These are phyloP conservation scores for Callithrix jacchus DNA, from an alignment of 2,113 vertebrate species.

Conservation along the genomic window DNA sequence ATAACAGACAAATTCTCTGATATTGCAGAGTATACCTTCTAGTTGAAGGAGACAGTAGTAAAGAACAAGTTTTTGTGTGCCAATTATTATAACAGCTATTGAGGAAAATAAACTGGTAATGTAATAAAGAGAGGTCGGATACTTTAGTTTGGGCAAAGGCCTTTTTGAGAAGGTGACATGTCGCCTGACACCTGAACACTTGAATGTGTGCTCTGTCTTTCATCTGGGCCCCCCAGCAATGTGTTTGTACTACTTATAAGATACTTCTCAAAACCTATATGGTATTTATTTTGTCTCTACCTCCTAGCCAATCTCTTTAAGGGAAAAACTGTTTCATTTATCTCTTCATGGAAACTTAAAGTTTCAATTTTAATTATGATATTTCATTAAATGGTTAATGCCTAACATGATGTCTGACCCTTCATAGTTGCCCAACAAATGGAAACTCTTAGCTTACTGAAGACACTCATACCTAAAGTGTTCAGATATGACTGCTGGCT, in stretches of 20 bases:
- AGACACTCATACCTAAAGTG: neutral
- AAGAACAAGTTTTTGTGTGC: neutral
- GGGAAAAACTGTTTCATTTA: neutral
- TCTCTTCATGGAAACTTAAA: neutral
- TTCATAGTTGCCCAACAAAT: neutral
- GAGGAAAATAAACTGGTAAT: neutral
- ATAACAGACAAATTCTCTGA: neutral
- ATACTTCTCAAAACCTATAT: neutral
- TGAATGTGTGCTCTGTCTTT: neutral
- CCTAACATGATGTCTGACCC: neutral
- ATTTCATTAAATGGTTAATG: neutral
- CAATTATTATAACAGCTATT: neutral
- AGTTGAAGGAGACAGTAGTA: neutral
- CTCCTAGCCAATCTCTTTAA: neutral
- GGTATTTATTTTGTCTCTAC: neutral
- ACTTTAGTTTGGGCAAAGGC: neutral
- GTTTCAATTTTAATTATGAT: neutral
- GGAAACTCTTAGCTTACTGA: neutral
- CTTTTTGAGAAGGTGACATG: neutral
- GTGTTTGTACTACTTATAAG: neutral
- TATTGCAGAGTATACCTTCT: neutral
- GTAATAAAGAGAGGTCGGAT: neutral
- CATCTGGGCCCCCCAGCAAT: fast-evolving
- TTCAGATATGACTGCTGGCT: neutral
- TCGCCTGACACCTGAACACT: neutral